Percentiles rank a stretch among this genome's conserved stretches.
Evolutionary conservation across 2,888 invertebrate genomes (phyloP).

Genomic region (Dicyrtoma fusca): DNA sequence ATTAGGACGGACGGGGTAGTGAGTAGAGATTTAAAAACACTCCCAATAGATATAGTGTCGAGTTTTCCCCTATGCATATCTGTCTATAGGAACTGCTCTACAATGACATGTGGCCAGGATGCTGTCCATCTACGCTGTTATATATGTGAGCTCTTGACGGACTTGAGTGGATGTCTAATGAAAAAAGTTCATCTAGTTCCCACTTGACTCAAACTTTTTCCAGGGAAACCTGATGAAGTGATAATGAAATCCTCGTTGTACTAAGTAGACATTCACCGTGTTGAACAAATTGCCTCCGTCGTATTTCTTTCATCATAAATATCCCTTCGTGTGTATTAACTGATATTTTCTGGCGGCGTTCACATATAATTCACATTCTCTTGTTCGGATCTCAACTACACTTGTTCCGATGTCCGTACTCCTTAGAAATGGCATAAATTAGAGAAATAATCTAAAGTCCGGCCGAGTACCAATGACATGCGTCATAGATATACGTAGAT

Average conservation of each 20-base stretch:
- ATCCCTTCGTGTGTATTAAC: not conserved
- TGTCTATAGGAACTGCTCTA: not conserved
- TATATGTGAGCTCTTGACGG: too few relatives aligned
- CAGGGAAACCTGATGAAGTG: conserved; percentile 45
- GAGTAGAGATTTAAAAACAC: not conserved
- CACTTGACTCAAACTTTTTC: conserved; percentile 16
- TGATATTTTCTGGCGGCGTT: too few relatives aligned
- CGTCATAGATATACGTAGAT: too few relatives aligned
- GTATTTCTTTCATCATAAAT: not conserved
- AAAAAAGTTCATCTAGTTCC: conserved; percentile 11
- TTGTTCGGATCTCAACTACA: too few relatives aligned
- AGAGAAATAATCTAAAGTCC: too few relatives aligned
- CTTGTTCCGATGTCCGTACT: too few relatives aligned
- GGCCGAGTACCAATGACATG: too few relatives aligned
- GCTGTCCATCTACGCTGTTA: conserved; percentile 16
- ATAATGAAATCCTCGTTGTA: conserved; percentile 45
- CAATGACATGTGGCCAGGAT: conserved; percentile 47
- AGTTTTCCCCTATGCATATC: not conserved
- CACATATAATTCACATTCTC: too few relatives aligned
- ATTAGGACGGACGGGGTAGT: not conserved
- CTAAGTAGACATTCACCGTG: conserved; percentile 36
- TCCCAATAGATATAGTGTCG: not conserved
- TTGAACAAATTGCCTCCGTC: conserved; percentile 40
- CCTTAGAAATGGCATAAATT: too few relatives aligned
- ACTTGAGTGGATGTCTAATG: not conserved